A percentile compares a stretch with the other conserved stretches of the same genome.
phyloP scores from a whole-genome alignment of 2,113 vertebrate genomes.

The Argyrosomus japonicus region DNA sequence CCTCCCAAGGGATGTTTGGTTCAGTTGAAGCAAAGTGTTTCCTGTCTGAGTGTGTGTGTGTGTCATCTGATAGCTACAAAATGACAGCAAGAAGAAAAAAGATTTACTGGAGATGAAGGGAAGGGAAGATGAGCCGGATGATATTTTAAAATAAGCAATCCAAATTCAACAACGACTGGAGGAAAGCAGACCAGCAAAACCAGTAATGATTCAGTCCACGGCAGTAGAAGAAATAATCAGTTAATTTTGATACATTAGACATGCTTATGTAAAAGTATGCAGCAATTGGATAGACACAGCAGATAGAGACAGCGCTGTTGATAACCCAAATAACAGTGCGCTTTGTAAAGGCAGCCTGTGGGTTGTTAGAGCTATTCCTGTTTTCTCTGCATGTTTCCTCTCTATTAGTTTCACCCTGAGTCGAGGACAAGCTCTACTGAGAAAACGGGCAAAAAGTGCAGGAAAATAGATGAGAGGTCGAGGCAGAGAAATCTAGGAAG shows the following conservation, averaged over 20 bases:
- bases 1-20: conserved; percentile 56
- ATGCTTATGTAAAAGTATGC: not conserved
- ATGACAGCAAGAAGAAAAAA: not conserved
- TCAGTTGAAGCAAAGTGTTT: conserved; percentile 43
- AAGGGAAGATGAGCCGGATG: not conserved
- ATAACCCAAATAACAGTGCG: conserved; percentile 20
- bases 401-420: not conserved
- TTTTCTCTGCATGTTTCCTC: not conserved
- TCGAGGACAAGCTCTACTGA: not conserved
- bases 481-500: not conserved
- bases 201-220: not conserved
- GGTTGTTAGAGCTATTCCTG: not conserved
- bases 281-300: not conserved
- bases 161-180: not conserved
- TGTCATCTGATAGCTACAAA: conserved; percentile 8
- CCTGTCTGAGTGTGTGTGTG: conserved; percentile 33
- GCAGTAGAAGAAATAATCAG: not conserved
- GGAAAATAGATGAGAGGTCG: conserved; percentile 9
- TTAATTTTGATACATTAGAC: not conserved
- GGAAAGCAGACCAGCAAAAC: not conserved
- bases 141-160: not conserved
- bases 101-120: not conserved
- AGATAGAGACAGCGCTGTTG: not conserved
- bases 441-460: not conserved
- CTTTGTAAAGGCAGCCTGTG: not conserved